Percentiles rank a stretch among this genome's conserved stretches.
Conservation (phyloP, 2,797 vertebrate species). For the Triplophysa bombifrons region DNA sequence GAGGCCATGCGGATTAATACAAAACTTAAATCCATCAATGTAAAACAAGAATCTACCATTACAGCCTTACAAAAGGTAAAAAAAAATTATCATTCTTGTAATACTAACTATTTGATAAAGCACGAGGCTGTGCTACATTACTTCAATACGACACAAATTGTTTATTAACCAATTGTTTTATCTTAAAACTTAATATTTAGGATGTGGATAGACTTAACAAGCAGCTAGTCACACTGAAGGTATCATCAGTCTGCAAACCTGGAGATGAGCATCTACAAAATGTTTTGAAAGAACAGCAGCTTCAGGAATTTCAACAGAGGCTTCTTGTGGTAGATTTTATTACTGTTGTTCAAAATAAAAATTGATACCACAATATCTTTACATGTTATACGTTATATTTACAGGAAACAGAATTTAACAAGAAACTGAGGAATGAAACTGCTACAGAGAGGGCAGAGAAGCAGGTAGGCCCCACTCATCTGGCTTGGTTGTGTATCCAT, state of each 20-base stretch:
- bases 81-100: slow-evolving; percentile 1
- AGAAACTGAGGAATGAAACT: slow-evolving; percentile 80
- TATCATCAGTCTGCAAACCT: slow-evolving; percentile 74
- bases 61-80: slow-evolving; percentile 83
- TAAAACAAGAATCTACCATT: slow-evolving; percentile 81
- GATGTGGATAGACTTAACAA: slow-evolving; percentile 83
- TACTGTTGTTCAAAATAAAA: background rate
- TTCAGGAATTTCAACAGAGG: slow-evolving; percentile 84
- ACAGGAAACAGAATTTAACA: slow-evolving; percentile 85
- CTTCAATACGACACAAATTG: background rate
- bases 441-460: slow-evolving; percentile 79
- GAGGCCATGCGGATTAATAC: slow-evolving; percentile 86
- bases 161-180: background rate
- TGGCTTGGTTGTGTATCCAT: slow-evolving; percentile 25
- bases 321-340: slow-evolving; percentile 77
- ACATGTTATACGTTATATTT: slow-evolving; percentile 21
- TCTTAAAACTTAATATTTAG: slow-evolving; percentile 68
- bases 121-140: background rate
- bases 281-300: slow-evolving; percentile 77
- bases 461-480: slow-evolving; percentile 71
- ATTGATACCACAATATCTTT: background rate
- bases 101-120: background rate
- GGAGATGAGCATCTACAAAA: slow-evolving; percentile 76
- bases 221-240: slow-evolving; percentile 84
- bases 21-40: slow-evolving; percentile 80